These are phyloP conservation scores for Acanthosepion lycidas DNA, from an alignment of 2,888 invertebrate genomes.

Conservation along the genomic window DNA sequence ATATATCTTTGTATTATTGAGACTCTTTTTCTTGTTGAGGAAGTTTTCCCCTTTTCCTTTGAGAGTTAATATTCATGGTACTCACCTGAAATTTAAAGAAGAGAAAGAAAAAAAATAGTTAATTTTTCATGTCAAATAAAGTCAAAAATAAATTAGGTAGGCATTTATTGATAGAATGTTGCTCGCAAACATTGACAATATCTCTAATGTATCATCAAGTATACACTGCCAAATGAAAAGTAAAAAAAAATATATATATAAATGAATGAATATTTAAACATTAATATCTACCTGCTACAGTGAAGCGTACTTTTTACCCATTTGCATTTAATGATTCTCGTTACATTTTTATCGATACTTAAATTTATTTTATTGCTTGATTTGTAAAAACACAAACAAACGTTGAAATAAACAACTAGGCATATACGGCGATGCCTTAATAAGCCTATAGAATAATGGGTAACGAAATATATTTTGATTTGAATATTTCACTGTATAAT, in stretches of 20 bases:
- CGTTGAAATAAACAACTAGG: too few species aligned
- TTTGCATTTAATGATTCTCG: too few species aligned
- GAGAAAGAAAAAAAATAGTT: not conserved
- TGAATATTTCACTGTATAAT: too few species aligned
- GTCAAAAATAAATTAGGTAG: not conserved
- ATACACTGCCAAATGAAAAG: not conserved
- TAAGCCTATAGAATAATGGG: too few species aligned
- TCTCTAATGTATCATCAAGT: too few species aligned
- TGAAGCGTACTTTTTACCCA: too few species aligned
- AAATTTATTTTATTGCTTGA: too few species aligned
- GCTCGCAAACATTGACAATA: not conserved
- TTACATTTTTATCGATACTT: too few species aligned
- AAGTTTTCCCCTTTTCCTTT: not conserved
- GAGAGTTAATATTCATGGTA: not conserved
- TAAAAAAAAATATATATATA: not conserved
- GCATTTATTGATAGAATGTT: not conserved
- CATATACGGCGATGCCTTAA: too few species aligned
- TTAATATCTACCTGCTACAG: too few species aligned
- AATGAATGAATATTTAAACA: not conserved
- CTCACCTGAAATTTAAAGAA: not conserved
- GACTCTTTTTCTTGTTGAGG: not conserved
- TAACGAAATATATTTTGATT: too few species aligned
- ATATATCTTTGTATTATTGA: not conserved
- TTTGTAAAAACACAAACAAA: too few species aligned
- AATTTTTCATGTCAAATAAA: not conserved